phyloP scores from a whole-genome alignment of 1,140 invertebrate genomes.

The Drosophila athabasca region DNA sequence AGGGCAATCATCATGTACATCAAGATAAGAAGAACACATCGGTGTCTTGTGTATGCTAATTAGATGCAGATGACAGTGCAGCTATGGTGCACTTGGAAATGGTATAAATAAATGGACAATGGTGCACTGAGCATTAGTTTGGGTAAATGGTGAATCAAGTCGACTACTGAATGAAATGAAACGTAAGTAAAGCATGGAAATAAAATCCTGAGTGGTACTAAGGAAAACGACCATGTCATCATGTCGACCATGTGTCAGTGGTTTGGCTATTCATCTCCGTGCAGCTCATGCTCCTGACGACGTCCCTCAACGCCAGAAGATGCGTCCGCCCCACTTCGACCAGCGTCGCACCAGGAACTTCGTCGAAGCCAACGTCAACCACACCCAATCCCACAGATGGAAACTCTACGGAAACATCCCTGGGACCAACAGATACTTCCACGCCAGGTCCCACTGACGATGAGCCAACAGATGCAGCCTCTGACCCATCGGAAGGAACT shows the following conservation, averaged over 20 bases:
- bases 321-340: conserved; percentile 31
- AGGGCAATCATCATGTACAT: background rate
- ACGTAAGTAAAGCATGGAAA: conserved; percentile 43
- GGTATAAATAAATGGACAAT: conserved; percentile 52
- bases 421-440: too few species aligned
- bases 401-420: too few species aligned
- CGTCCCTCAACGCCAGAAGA: conserved; percentile 37
- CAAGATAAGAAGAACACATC: conserved; percentile 31
- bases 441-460: conserved; percentile 23
- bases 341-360: conserved; percentile 4
- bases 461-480: too few species aligned
- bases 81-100: conserved; percentile 10
- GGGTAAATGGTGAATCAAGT: background rate
- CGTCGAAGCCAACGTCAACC: conserved; percentile 13
- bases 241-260: conserved; percentile 55
- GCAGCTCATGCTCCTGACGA: conserved; percentile 54
- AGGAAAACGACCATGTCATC: conserved; percentile 22
- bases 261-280: conserved; percentile 51
- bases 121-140: conserved; percentile 10
- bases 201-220: conserved; percentile 17
- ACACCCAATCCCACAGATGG: too few species aligned
- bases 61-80: conserved; percentile 16
- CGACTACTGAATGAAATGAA: conserved; percentile 42
- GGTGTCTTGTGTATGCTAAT: conserved; percentile 59
- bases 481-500: too few species aligned